Evolutionary conservation across 2,113 vertebrate species (phyloP), one percentile per base, ranked within the genome.

Genomic region (Pelobates fuscus): DNA sequence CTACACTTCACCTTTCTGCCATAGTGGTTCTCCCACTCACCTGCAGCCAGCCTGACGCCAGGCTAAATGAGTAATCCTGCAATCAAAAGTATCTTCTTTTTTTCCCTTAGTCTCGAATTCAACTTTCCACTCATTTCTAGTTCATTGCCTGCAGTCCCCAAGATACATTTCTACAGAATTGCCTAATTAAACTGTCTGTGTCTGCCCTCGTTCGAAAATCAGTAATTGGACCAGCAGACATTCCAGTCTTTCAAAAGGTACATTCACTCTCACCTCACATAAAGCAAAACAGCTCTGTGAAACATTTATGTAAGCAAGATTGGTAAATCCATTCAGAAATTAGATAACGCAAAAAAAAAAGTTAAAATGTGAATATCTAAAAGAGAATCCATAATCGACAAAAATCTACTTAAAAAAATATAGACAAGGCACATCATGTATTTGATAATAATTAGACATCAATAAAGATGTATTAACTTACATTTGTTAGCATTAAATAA

Each of bases 21-120:
- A 70, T 84, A 76, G 80, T 82, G 24, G 62, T 83, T 82, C 87
- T 83, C 80, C 77, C 0, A 80, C 81, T 88, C 89, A 90, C 88
- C 89, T 88, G 88, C 79, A 93, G 90, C 88, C 91, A 91, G 80
- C 80, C 89, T 86, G 92, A 93, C 88, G 90, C 92, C 91, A 86
- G 85, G 70, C 79, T 86, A 82, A 87, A 80, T 83, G 84, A 90
- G 85, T 85, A 87, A 83, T 77, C 68, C 85, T 82, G 84, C 85
- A 81, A 72, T 84, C 86, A 80, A 85, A 84, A 80, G 78, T 79
- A 85, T 81, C 82, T 82, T 83, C 82, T 77, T 79, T 77, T 81
- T 1, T 69, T 25, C 69, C 80, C 77, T 80, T 77, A 43, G 80
- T 64, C 74, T 74, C 62, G 57, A 85, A 81, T 54, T 78, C 84